Conservation (phyloP, 1,140 invertebrate genomes). For the Dendrolimus kikuchii region DNA sequence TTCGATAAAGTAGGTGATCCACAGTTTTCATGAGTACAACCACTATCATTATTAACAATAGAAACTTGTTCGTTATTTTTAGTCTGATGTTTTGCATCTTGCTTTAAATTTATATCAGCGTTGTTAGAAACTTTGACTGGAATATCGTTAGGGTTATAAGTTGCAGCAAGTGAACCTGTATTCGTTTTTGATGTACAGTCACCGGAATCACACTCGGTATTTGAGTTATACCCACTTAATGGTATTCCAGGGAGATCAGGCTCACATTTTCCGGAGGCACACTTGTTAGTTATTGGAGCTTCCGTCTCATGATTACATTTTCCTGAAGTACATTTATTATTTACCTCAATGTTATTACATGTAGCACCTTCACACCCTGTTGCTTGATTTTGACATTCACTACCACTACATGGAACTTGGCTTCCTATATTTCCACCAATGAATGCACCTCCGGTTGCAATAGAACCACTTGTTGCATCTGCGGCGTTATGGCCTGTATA, state of each 20-base stretch:
- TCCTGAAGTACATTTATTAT: slow-evolving; percentile 20
- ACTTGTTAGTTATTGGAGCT: slow-evolving; percentile 1
- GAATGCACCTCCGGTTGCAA: slow-evolving; percentile 18
- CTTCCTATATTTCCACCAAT: neutral
- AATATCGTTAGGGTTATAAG: neutral
- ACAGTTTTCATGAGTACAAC: too few species aligned
- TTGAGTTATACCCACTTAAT: too few species aligned
- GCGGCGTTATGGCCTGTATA: slow-evolving; percentile 21
- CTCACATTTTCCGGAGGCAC: slow-evolving; percentile 6
- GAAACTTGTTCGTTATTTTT: slow-evolving; percentile 33
- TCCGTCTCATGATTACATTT: slow-evolving; percentile 16
- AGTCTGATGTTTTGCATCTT: slow-evolving; percentile 7
- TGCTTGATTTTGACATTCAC: slow-evolving; percentile 1
- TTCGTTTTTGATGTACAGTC: neutral
- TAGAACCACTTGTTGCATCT: slow-evolving; percentile 18
- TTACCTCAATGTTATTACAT: neutral
- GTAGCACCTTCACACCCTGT: slow-evolving; percentile 11
- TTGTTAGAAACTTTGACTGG: neutral
- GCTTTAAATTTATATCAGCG: too few species aligned
- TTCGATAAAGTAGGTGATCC: too few species aligned
- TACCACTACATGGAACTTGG: neutral
- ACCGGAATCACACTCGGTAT: neutral
- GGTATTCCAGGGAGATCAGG: neutral
- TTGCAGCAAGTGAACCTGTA: neutral
- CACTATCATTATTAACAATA: slow-evolving; percentile 5